phyloP scores from a whole-genome alignment of 2,113 vertebrate genomes.

The Pedionomus torquatus region DNA sequence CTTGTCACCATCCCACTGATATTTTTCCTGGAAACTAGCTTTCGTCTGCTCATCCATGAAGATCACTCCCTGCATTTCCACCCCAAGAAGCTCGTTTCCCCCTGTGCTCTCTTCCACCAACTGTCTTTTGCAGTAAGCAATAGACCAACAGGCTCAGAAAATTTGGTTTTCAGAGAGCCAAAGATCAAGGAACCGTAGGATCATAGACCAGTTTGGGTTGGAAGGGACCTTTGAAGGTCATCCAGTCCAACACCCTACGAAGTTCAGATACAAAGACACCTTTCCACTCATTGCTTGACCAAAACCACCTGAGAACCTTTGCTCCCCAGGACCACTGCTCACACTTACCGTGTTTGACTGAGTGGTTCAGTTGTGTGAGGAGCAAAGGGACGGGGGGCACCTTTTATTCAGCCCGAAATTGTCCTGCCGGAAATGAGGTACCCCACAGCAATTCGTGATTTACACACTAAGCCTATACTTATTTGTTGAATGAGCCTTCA shows the following conservation, averaged over 20 bases:
- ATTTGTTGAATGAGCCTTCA: slow-evolving; percentile 1
- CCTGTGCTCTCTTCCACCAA: not conserved
- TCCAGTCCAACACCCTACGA: not conserved
- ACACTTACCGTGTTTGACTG: slow-evolving; percentile 38
- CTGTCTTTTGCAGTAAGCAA: not conserved
- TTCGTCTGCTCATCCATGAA: not conserved
- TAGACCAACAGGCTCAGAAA: not conserved
- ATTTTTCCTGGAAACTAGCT: not conserved
- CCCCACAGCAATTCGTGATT: slow-evolving; percentile 26
- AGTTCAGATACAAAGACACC: not conserved
- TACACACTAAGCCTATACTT: slow-evolving; percentile 18
- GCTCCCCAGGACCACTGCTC: not conserved
- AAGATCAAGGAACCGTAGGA: not conserved
- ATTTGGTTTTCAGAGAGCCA: not conserved
- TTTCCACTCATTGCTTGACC: not conserved
- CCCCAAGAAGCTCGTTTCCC: not conserved
- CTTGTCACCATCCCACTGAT: fast-evolving
- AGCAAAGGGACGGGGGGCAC: not conserved
- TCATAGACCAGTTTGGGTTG: not conserved
- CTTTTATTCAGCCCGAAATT: slow-evolving; percentile 41
- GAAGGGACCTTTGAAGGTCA: not conserved
- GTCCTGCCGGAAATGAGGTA: slow-evolving; percentile 52
- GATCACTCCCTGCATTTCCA: not conserved
- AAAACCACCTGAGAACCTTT: not conserved
- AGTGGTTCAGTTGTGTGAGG: slow-evolving; percentile 43